Evolutionary conservation across 2,113 vertebrate species (phyloP).

Genomic region (Misgurnus mizolepis): DNA sequence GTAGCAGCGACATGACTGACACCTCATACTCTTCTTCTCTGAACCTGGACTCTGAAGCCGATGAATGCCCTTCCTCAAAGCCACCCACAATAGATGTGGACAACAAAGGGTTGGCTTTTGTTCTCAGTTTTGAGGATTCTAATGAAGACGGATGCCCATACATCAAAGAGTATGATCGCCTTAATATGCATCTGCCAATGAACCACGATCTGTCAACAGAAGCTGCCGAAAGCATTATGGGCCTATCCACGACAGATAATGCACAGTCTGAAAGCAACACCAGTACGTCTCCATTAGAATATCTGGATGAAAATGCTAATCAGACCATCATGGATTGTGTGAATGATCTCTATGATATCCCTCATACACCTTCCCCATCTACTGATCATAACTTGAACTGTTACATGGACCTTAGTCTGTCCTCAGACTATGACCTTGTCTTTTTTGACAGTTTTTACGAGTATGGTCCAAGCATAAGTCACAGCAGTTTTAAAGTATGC

Average conservation of each 20-base stretch:
- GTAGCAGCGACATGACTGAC: slow-evolving; percentile 90
- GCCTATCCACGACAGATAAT: neutral
- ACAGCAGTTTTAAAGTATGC: slow-evolving; percentile 85
- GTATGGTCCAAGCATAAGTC: slow-evolving; percentile 87
- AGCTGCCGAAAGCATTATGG: slow-evolving; percentile 69
- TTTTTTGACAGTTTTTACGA: slow-evolving; percentile 90
- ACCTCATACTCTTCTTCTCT: slow-evolving; percentile 79
- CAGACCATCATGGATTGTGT: slow-evolving; percentile 81
- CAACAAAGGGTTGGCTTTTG: slow-evolving; percentile 80
- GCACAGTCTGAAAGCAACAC: neutral
- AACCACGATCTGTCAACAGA: slow-evolving; percentile 81
- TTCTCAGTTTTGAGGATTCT: slow-evolving; percentile 85
- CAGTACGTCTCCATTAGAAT: slow-evolving; percentile 64
- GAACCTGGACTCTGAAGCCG: slow-evolving; percentile 77
- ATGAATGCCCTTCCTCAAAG: slow-evolving; percentile 62
- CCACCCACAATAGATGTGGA: slow-evolving; percentile 75
- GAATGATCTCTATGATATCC: slow-evolving; percentile 62
- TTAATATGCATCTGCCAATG: slow-evolving; percentile 46
- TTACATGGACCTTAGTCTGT: slow-evolving; percentile 90
- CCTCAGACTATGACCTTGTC: slow-evolving; percentile 90
- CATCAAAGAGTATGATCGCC: slow-evolving; percentile 41
- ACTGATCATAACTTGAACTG: slow-evolving; percentile 75
- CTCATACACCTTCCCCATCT: slow-evolving; percentile 71
- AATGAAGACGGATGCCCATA: slow-evolving; percentile 70
- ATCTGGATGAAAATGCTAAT: slow-evolving; percentile 91